Evolutionary conservation across 2,113 vertebrate species (phyloP), one percentile per base, ranked within the genome.

Genomic region (Indicator indicator): DNA sequence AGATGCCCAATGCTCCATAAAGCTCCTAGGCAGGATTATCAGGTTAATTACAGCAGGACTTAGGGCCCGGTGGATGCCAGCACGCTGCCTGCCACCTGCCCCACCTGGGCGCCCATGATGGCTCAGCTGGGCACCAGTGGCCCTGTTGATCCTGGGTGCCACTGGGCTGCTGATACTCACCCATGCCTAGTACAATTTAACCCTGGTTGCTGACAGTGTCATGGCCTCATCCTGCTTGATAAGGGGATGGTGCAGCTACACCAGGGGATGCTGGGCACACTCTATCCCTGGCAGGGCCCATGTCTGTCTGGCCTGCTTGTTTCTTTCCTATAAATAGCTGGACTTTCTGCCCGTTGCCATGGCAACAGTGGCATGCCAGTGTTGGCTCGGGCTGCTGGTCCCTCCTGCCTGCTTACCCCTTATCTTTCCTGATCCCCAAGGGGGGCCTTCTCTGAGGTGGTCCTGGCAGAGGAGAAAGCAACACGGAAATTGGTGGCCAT

Each of bases 381-480:
- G 9, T 23, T 0, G 1, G 65, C 50, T 79, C 50, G 0, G 2
- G 38, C 68, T 12, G 0, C 40, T 8, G 2, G 65, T 52, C 9
- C n/a, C 72, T 46, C 2, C 2, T 16, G 59, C 69, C 16, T 0
- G 5, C 79, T 91, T 46, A 94, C 59, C 46, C 36, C 58, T 90
- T 12, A 3, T 23, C 16, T 16, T 27, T 13, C 28, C 40, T 12
- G 23, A 52, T 24, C 8, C 48, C 14, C 55, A 97, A 99, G 99
- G 70, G 99, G 99, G 15, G 99, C 99, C 33, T 99, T 99, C 97
- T 99, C 99, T 0, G 99, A 99, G 97, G 99, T 99, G 83, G 98
- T 99, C 95, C 98, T 99, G 95, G 99, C 99, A 0, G 99, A 99
- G 94, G 99, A 99, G 96, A 99, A 98, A 96, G 98, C 96, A 56